These are phyloP conservation scores for Hyaena hyaena DNA, from an alignment of 2,113 vertebrate species.

Conservation along the genomic window DNA sequence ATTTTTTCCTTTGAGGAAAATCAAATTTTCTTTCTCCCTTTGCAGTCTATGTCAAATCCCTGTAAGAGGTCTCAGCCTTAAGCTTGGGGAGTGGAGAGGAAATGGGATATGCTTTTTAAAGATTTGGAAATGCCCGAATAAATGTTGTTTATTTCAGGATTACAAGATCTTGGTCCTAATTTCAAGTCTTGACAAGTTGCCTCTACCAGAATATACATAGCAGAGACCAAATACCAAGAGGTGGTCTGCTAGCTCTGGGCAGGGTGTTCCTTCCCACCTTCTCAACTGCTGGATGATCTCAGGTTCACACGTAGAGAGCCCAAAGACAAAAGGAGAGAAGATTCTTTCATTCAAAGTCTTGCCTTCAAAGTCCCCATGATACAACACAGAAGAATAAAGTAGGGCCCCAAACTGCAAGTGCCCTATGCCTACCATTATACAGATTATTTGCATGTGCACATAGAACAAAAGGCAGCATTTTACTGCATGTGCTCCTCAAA, in stretches of 20 bases:
- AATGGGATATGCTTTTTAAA: neutral
- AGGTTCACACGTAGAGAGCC: neutral
- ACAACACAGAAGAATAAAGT: neutral
- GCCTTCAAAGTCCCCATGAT: neutral
- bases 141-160: constrained; percentile 32
- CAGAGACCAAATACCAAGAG: neutral
- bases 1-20: constrained; percentile 45
- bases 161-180: constrained; percentile 31
- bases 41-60: constrained; percentile 2
- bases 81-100: neutral
- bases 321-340: neutral
- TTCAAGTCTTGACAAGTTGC: constrained; percentile 2
- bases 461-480: neutral
- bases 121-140: constrained; percentile 30
- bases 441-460: neutral
- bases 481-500: neutral
- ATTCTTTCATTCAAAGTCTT: neutral
- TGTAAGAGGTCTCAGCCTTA: neutral
- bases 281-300: neutral
- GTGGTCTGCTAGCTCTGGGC: neutral
- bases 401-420: neutral
- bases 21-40: constrained; percentile 28
- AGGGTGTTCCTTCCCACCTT: neutral
- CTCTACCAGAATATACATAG: neutral
- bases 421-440: neutral